These are phyloP conservation scores for Ichneumon xanthorius DNA, from an alignment of 2,888 invertebrate species.

Conservation along the genomic window DNA sequence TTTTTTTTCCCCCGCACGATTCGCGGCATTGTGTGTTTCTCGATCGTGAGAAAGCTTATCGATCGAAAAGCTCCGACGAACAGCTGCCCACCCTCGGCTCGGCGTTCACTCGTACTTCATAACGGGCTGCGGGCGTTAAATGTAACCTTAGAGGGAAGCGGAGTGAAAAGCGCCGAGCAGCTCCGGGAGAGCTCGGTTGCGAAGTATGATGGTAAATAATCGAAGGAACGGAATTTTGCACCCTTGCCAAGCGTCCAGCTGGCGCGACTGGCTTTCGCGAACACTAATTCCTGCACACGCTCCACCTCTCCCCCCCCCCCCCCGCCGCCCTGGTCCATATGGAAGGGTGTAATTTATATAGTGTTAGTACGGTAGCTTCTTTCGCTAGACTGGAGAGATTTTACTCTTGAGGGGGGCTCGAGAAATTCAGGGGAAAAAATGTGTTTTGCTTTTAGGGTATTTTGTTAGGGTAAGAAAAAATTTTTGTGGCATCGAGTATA, in stretches of 20 bases:
- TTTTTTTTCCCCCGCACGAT: conserved; percentile 1
- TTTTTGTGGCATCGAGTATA: neutral
- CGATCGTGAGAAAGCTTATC: conserved; percentile 50
- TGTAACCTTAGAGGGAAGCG: neutral
- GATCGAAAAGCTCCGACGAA: conserved; percentile 26
- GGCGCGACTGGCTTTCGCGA: conserved; percentile 50
- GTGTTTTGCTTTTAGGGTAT: too few species aligned
- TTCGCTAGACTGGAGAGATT: neutral
- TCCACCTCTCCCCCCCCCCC: neutral
- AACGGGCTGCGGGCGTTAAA: neutral
- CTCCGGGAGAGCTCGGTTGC: neutral
- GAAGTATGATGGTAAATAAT: conserved; percentile 49
- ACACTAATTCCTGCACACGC: conserved; percentile 28
- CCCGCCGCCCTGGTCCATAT: neutral
- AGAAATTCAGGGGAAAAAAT: too few species aligned
- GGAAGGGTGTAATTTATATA: neutral
- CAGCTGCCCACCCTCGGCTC: conserved; percentile 26
- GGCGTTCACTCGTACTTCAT: neutral
- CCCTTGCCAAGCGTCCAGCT: conserved; percentile 61
- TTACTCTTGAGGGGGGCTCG: too few species aligned
- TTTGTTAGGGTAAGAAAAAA: too few species aligned
- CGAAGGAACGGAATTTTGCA: conserved; percentile 50
- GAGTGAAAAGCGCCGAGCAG: conserved; percentile 5
- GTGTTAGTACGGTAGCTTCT: neutral
- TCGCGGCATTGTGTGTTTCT: conserved; percentile 39